These are phyloP conservation scores for Podarcis muralis DNA, from an alignment of 2,113 vertebrate genomes.

Conservation along the genomic window DNA sequence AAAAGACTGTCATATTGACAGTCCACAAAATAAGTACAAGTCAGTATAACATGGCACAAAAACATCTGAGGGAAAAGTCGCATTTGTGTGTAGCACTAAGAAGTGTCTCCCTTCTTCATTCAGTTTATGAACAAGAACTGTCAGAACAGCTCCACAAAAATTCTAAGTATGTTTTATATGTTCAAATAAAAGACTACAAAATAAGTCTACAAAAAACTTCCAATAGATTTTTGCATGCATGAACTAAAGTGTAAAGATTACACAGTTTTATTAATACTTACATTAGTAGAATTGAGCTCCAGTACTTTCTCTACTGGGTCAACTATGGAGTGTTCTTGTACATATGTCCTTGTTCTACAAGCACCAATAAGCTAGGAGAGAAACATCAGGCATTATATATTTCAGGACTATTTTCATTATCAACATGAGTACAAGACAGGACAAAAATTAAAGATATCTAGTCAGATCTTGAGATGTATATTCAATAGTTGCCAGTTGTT, in stretches of 20 bases:
- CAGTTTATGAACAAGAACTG: not conserved
- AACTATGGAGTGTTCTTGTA: constrained; percentile 94
- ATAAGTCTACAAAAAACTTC: not conserved
- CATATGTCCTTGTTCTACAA: constrained; percentile 86
- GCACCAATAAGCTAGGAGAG: constrained; percentile 87
- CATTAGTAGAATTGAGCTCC: constrained; percentile 93
- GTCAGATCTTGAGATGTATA: not conserved
- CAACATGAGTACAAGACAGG: not conserved
- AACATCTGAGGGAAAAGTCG: not conserved
- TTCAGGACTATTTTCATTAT: not conserved
- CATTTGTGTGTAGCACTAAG: not conserved
- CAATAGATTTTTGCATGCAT: not conserved
- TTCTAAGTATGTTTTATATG: not conserved
- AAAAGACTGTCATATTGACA: not conserved
- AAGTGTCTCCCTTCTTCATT: not conserved
- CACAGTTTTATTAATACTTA: constrained; percentile 73
- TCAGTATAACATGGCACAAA: not conserved
- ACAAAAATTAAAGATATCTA: not conserved
- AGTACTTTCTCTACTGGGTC: constrained; percentile 88
- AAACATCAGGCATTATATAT: constrained; percentile 32
- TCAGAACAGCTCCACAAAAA: not conserved
- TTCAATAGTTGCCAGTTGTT: not conserved
- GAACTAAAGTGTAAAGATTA: not conserved
- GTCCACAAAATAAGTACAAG: not conserved
- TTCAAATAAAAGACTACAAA: not conserved